These are phyloP conservation scores for Caenorhabditis parvicauda DNA, from an alignment of 2,888 invertebrate species.

Conservation along the genomic window DNA sequence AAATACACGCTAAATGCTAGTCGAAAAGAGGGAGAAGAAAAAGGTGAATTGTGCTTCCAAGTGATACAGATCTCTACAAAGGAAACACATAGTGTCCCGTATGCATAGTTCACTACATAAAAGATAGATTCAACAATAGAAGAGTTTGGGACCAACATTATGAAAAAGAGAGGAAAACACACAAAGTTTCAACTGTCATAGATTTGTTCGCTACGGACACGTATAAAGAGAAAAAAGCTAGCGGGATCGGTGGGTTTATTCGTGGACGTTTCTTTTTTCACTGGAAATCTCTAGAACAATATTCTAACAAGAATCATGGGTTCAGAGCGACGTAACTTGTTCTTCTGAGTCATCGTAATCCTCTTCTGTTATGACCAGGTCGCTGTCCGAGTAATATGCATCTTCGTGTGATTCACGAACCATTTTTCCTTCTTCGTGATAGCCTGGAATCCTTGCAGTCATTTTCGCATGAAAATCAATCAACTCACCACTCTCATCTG, in stretches of 20 bases:
- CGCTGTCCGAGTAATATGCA: constrained; percentile 42
- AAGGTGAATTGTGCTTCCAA: no score
- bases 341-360: constrained; percentile 44
- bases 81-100: no score
- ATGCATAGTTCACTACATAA: no score
- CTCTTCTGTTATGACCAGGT: constrained; percentile 46
- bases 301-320: not conserved
- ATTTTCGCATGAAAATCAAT: not conserved
- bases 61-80: no score
- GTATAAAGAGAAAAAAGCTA: not conserved
- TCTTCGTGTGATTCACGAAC: constrained; percentile 39
- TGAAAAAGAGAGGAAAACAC: not conserved
- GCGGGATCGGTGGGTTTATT: not conserved
- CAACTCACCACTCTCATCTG: constrained; percentile 38
- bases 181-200: not conserved
- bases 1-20: no score
- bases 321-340: constrained; percentile 31
- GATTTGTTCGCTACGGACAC: not conserved
- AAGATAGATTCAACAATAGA: no score
- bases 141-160: no score
- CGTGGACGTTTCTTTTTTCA: not conserved
- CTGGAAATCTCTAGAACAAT: not conserved
- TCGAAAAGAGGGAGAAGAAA: no score
- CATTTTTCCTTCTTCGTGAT: constrained; percentile 39
- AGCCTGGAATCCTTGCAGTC: constrained; percentile 20